Evolutionary conservation across 2,888 invertebrate genomes (phyloP).

Genomic region (Nephrotoma flavescens): DNA sequence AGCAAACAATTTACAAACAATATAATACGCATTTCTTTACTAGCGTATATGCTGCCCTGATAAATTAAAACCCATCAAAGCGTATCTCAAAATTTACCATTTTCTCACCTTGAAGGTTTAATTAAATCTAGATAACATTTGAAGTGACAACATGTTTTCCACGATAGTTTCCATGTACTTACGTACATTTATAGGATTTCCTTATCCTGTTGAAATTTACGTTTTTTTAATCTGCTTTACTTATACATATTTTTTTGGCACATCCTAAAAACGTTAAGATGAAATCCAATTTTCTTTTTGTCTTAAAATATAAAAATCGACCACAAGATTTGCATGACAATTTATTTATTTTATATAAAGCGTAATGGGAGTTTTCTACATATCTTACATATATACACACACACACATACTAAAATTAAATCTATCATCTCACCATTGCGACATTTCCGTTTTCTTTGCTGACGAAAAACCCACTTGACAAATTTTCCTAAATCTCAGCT

Average conservation of each 20-base stretch:
- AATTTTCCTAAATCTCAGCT: neutral
- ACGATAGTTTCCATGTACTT: neutral
- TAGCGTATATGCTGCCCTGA: neutral
- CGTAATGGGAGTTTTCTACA: neutral
- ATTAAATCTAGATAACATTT: neutral
- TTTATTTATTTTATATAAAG: neutral
- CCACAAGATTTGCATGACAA: neutral
- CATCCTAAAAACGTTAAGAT: neutral
- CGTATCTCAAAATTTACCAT: neutral
- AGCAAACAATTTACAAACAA: neutral
- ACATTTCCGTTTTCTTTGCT: neutral
- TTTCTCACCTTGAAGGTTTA: neutral
- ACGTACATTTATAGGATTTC: neutral
- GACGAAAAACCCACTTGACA: neutral
- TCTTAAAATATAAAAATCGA: neutral
- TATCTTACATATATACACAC: neutral
- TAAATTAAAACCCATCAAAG: neutral
- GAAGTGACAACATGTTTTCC: neutral
- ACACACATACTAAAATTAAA: neutral
- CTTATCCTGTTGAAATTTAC: neutral
- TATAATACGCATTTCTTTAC: neutral
- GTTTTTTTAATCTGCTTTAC: neutral
- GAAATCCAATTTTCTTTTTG: neutral
- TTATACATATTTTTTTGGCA: neutral
- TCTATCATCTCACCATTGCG: neutral